These are phyloP conservation scores for Teleogryllus oceanicus DNA, from an alignment of 2,888 invertebrate genomes.

Conservation along the genomic window DNA sequence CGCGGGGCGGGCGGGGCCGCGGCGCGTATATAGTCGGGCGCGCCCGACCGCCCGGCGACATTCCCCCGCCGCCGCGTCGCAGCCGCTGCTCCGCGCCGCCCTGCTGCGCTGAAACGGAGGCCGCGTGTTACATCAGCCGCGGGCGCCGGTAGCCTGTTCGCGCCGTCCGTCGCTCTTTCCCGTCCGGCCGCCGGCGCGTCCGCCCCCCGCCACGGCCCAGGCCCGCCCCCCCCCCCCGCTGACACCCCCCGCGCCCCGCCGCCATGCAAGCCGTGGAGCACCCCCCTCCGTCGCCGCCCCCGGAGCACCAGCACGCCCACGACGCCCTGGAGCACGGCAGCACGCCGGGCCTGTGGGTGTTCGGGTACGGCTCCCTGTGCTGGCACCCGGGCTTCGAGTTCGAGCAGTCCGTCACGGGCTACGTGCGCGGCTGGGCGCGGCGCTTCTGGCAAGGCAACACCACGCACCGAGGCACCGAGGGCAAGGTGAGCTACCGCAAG, in stretches of 20 bases:
- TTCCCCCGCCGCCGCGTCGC: neutral
- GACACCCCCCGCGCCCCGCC: too few relatives aligned
- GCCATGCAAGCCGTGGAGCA: slow-evolving; percentile 4
- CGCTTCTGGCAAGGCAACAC: slow-evolving; percentile 92
- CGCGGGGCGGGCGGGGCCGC: too few relatives aligned
- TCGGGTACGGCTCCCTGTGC: slow-evolving; percentile 92
- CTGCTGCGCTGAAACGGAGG: too few relatives aligned
- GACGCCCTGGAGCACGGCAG: neutral
- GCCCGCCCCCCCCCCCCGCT: too few relatives aligned
- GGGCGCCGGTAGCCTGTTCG: too few relatives aligned
- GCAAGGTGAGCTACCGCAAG: slow-evolving; percentile 56
- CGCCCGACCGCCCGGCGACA: too few relatives aligned
- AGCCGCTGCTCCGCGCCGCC: too few relatives aligned
- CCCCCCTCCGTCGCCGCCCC: neutral
- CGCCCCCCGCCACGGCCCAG: too few relatives aligned
- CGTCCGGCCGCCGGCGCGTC: too few relatives aligned
- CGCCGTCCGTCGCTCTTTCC: too few relatives aligned
- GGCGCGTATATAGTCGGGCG: too few relatives aligned
- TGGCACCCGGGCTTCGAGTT: slow-evolving; percentile 93
- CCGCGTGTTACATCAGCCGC: too few relatives aligned
- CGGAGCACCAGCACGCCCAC: neutral
- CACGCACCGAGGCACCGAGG: slow-evolving; percentile 71
- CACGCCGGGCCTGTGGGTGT: slow-evolving; percentile 73
- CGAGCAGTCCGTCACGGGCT: slow-evolving; percentile 75
- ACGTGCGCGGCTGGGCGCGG: slow-evolving; percentile 73